Evolutionary conservation across 2,888 invertebrate genomes (phyloP).

Genomic region (Caenorhabditis sinica): DNA sequence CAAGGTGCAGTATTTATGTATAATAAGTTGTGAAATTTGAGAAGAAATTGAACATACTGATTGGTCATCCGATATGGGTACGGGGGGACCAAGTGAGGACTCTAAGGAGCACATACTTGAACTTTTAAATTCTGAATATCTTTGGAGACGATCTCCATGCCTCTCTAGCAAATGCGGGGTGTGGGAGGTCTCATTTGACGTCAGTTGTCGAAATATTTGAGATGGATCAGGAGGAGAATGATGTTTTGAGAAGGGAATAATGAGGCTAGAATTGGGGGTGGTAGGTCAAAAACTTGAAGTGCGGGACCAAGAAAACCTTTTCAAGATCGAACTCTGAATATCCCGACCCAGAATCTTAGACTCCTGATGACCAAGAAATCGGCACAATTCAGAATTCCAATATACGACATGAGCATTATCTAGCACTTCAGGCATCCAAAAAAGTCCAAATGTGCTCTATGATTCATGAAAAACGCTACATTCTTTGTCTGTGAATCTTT

Average conservation of each 20-base stretch:
- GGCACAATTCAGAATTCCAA: no score
- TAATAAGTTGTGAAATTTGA: constrained; percentile 43
- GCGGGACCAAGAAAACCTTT: no score
- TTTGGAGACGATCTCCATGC: constrained; percentile 4
- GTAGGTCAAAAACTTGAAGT: not conserved
- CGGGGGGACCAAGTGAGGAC: constrained; percentile 19
- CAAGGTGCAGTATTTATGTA: constrained; percentile 1
- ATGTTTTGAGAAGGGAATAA: no score
- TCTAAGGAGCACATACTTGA: constrained; percentile 14
- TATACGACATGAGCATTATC: no score
- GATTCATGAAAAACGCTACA: not conserved
- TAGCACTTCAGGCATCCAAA: not conserved
- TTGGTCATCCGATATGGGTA: constrained; percentile 50
- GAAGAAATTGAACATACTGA: constrained; percentile 32
- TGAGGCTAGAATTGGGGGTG: no score
- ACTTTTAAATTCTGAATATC: constrained; percentile 18
- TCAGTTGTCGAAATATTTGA: constrained; percentile 15
- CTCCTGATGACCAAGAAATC: no score
- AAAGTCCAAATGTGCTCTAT: not conserved
- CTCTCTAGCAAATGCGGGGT: constrained; percentile 12
- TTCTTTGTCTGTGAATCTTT: constrained; percentile 4
- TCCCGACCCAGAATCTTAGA: no score
- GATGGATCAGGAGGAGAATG: not conserved
- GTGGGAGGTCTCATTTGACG: constrained; percentile 27
- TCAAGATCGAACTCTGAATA: no score